Evolutionary conservation across 1,140 invertebrate species (phyloP), one percentile per base, ranked within the genome.

Genomic region (Proales similis): DNA sequence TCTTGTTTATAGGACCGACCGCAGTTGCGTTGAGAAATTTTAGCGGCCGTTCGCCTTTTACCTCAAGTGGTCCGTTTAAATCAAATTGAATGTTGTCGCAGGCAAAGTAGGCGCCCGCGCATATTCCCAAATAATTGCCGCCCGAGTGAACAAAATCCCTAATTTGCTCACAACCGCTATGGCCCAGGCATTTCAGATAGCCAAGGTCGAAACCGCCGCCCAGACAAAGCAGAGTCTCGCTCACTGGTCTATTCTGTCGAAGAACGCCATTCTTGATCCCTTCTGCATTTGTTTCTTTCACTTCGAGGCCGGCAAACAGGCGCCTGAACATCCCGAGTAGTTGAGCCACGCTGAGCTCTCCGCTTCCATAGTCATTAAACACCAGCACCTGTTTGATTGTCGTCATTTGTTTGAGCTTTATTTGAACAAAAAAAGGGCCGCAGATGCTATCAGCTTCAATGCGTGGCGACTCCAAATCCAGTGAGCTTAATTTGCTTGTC

Each of bases 161-260:
- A 11, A 75, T 69, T 11, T 65, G 62, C 3, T 64, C 17, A 9
- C 66, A 64, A 0, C 74, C 74, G 11, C 64, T 47, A 14, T 53
- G 9, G 11, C 68, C 68, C 4, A 75, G 49, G 17, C 68, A 65
- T 3, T 64, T 24, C 3, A 72, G 67, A 49, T 69, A 71, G 7
- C 74, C 74, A 4, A 67, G 47, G 60, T 75, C 74, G 65, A 70
- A 75, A 1, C 74, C 74, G n/a, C 74, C 74, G n/a, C 72, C 72
- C 62, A 74, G 67, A 2, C 63, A 67, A 19, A 73, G 49, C n/a
- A 70, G 27, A 11, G 63, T 61, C 20, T 67, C 65, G 9, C 53
- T 33, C 11, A 63, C 43, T 9, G 9, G 53, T 68, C 69, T n/a
- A n/a, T n/a, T n/a, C n/a, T n/a, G n/a, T n/a, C n/a, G n/a, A 9